phyloP scores from a whole-genome alignment of 2,113 vertebrate genomes.

The Hirundichthys speculiger region DNA sequence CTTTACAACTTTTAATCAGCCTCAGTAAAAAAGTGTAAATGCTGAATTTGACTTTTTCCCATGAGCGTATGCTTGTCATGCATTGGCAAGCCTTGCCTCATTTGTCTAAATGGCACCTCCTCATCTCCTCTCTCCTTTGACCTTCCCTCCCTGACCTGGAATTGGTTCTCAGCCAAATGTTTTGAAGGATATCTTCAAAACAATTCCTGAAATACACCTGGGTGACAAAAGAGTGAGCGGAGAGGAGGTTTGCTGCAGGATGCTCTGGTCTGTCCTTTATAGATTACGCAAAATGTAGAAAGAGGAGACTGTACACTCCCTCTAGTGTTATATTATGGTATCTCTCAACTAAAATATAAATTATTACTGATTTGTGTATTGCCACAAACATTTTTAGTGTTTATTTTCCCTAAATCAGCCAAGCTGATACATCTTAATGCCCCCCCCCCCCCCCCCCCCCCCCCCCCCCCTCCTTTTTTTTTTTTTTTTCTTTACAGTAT shows the following conservation, averaged over 20 bases:
- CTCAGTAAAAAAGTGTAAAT: neutral
- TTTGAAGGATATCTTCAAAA: neutral
- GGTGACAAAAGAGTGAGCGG: no score
- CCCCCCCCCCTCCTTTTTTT: no score
- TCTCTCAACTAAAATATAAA: no score
- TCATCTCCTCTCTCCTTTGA: neutral
- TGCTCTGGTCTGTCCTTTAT: neutral
- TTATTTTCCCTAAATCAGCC: no score
- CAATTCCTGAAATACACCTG: neutral
- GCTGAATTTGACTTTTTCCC: slow-evolving; percentile 6
- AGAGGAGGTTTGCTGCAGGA: neutral
- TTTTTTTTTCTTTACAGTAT: no score
- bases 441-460: no score
- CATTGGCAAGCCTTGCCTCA: neutral
- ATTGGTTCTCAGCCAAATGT: neutral
- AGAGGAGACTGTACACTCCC: no score
- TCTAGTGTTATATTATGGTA: no score
- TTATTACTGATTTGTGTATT: no score
- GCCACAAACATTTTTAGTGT: no score
- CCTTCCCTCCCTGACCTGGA: neutral
- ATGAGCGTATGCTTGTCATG: neutral
- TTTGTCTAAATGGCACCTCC: neutral
- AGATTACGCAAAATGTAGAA: no score
- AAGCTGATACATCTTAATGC: no score
- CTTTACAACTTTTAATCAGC: slow-evolving; percentile 4